Evolutionary conservation across 2,113 vertebrate species (phyloP), one percentile per base, ranked within the genome.

Genomic region (Zeus faber): DNA sequence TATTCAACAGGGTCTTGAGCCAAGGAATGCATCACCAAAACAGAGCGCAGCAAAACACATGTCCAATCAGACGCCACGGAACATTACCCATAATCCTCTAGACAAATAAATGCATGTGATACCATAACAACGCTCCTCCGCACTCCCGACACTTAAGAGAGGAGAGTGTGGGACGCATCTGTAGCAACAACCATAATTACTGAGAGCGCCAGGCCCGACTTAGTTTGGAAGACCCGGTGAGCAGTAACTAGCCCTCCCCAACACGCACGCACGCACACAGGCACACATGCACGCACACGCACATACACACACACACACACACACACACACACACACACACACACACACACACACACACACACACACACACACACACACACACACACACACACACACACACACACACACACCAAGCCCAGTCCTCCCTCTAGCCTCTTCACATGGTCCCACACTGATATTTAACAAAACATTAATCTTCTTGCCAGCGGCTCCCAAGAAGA

Each of bases 401-500:
- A 17, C 39, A 41, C 39, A 41, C 17, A 16, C 39, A 41, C 6
- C 13, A 16, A 17, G n/a, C 39, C 1, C 17, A 18, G 14, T 17
- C 8, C 10, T 39, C 14, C 23, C 25, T 58, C 63, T 62, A 65
- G 64, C 61, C 88, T 89, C 91, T 89, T 91, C 90, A 77, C 89
- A 91, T 89, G 93, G 93, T 94, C 93, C 91, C 92, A 93, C 89
- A 93, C 93, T 94, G 95, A 98, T 97, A 94, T 98, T 95, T 96
- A 96, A 93, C 93, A 94, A 96, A 96, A 95, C 95, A 95, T 96
- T 96, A 94, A 97, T 98, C 96, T 95, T 93, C 92, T 94, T 96
- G 95, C 94, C 93, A 95, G 91, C 90, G 91, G 91, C 94, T 95
- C 93, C 92, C 94, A 93, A 93, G 94, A 94, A 94, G 92, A 91